Evolutionary conservation across 1,140 invertebrate genomes (phyloP), one percentile per base, ranked within the genome.

Genomic region (Ostrea edulis): DNA sequence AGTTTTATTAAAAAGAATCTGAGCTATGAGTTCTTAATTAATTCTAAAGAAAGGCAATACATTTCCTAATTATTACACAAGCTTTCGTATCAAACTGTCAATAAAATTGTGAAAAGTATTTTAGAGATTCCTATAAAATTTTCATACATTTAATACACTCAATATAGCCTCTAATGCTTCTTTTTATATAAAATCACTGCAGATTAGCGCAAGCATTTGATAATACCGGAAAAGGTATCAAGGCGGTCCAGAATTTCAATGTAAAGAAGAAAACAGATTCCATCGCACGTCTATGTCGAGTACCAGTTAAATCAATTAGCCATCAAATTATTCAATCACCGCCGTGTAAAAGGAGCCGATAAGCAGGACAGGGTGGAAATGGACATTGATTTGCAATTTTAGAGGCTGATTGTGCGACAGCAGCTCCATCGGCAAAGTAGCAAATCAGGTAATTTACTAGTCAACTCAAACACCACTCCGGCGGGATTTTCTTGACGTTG

Each of bases 261-360:
- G 68, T 77, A 77, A 77, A 25, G 68, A 77, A 77, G 68, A 22
- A 77, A 77, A 77, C 35, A 77, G 68, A 77, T 77, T 77, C 68
- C 68, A 35, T 77, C 68, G 29, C 9, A 77, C 68, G 68, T 29
- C 68, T 29, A 35, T 77, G 68, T 77, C 22, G 68, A 77, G 68
- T 77, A 77, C 25, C 68, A 77, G 68, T 77, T 77, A 77, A 77
- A 77, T 77, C 68, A 77, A 77, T 77, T 77, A 77, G 68, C 68
- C 68, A 35, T 77, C 68, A 77, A 77, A 29, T 77, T 77, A 77
- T 77, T 35, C 68, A 77, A 77, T 77, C 68, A 77, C 8, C 68
- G 68, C 68, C 68, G 68, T 77, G 68, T 77, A 77, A 77, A 77
- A 77, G 68, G 25, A 77, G 25, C 68, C 68, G 68, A 77, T 77